Base-by-base conservation (phyloP, 2,113 vertebrate genomes). In the Sebastes fasciatus region DNA sequence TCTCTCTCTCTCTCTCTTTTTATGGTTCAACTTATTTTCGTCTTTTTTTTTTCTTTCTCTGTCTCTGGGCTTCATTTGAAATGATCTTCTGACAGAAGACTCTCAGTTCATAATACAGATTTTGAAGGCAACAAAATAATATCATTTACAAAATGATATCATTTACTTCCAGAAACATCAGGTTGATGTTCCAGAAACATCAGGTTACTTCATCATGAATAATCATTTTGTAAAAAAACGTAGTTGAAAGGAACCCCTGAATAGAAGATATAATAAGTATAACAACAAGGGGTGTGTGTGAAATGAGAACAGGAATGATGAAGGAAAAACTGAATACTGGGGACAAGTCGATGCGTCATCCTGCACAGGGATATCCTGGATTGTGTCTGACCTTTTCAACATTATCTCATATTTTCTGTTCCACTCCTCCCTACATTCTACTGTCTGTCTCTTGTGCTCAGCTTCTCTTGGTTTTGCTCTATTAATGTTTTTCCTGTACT, bases 361-460 rank as follows among this genome's bases (percentile, higher is more conserved):
- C 88, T 79, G 77, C 17, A 45, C 10, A 26, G 52, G 90, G 75
- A 86, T 82, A 78, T 89, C 75, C 83, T 80, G 87, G 21, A 55
- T 55, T 64, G 14, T 46, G 57, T 69, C 14, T 75, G 60, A 63
- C 64, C 69, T 26, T 42, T 42, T 60, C 23, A 49, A 58, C 13
- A 19, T 66, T 42, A 51, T 72, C 52, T 70, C 45, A 66, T 23
- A 74, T 65, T 48, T 52, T 68, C 57, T 55, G 4, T 45, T 13
- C 40, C 7, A 55, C 61, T 72, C 48, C 49, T 49, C 14, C 45
- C 26, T 49, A 42, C 40, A 52, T 52, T 57, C 55, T 58, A 61
- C 43, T 46, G 9, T 26, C 10, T 52, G 17, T 52, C 54, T 51
- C 21, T 78, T 61, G 64, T 74, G 48, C 26, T 65, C 57, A 61